A percentile compares a stretch with the other conserved stretches of the same genome.
Conservation (phyloP, 2,888 invertebrate genomes). For the Noctua fimbriata region DNA sequence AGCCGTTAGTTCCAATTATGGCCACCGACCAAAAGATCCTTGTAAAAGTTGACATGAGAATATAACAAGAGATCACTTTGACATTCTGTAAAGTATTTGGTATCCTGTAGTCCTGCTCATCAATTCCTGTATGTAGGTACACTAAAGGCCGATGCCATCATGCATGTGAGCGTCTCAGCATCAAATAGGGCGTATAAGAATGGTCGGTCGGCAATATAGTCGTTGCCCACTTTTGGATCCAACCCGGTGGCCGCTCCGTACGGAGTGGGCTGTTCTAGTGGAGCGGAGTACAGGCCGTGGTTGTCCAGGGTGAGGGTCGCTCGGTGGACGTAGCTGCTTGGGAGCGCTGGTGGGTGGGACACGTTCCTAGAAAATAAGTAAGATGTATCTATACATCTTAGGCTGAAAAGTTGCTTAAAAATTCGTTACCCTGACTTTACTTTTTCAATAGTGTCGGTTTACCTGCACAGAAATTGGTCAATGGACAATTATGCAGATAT, state of each 20-base stretch:
- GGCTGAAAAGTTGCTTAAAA: not conserved
- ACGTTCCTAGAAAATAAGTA: constrained; percentile 57
- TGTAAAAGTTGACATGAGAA: not conserved
- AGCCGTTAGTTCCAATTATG: not conserved
- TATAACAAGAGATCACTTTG: not conserved
- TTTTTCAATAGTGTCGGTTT: not conserved
- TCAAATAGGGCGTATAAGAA: constrained; percentile 58
- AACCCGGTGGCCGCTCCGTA: constrained; percentile 14
- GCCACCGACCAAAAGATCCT: not conserved
- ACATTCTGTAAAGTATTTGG: not conserved
- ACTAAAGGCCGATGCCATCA: constrained; percentile 33
- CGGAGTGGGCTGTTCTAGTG: not conserved
- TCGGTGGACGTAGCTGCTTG: constrained; percentile 62
- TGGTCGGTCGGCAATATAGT: constrained; percentile 53
- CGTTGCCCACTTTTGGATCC: constrained; percentile 37
- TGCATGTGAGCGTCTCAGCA: constrained; percentile 42
- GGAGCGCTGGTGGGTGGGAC: constrained; percentile 64
- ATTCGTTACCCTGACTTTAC: not conserved
- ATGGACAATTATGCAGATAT: not conserved
- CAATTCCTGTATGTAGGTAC: constrained; percentile 50
- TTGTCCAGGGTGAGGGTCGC: constrained; percentile 56
- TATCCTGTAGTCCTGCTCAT: not conserved
- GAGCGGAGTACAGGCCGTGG: constrained; percentile 36
- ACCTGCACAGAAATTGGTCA: not conserved
- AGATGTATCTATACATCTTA: no score